Conservation (phyloP, 1,140 invertebrate species). For the Drosophila yakuba region DNA sequence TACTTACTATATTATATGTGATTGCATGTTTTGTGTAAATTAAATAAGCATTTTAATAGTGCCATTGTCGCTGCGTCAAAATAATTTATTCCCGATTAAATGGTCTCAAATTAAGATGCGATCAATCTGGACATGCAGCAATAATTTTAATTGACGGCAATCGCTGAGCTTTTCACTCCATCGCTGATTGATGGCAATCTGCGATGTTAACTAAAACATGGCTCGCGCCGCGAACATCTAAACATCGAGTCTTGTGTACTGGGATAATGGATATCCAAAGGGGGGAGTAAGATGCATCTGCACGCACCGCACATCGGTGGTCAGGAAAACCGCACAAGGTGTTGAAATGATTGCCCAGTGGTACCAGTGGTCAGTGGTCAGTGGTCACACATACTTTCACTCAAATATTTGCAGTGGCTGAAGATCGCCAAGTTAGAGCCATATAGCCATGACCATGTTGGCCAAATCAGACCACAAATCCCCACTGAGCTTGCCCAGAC, state of each 20-base stretch:
- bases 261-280: neutral
- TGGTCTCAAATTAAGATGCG: conserved; percentile 25
- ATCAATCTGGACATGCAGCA: conserved; percentile 15
- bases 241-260: neutral
- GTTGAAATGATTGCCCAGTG: conserved; percentile 30
- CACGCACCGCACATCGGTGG: conserved; percentile 19
- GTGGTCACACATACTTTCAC: conserved; percentile 66
- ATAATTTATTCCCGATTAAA: conserved; percentile 48
- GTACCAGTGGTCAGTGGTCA: neutral
- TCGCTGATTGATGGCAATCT: conserved; percentile 47
- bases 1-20: too few species aligned
- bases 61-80: conserved; percentile 2
- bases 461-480: conserved; percentile 71
- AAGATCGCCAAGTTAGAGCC: conserved; percentile 21
- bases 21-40: neutral
- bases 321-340: conserved; percentile 60
- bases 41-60: neutral
- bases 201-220: conserved; percentile 41
- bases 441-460: conserved; percentile 39
- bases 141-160: conserved; percentile 45
- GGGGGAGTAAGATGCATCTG: conserved; percentile 8
- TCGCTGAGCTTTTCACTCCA: conserved; percentile 33
- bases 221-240: conserved; percentile 25
- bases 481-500: conserved; percentile 22
- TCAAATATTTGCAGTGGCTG: conserved; percentile 73